These are phyloP conservation scores for Mythimna pallens DNA, from an alignment of 2,888 invertebrate genomes.

Conservation along the genomic window DNA sequence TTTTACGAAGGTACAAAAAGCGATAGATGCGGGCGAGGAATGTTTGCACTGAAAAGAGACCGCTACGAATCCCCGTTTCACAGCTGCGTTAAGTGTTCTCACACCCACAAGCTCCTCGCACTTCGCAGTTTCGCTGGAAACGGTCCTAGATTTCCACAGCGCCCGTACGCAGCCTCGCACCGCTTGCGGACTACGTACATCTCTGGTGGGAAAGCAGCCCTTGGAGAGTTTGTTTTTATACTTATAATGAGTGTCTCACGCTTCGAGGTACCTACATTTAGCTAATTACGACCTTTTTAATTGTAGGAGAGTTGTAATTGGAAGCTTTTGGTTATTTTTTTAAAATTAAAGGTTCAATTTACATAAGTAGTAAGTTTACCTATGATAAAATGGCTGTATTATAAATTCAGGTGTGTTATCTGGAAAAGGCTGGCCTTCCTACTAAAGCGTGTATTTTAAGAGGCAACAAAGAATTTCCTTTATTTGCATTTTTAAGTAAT, in stretches of 20 bases:
- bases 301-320: slow-evolving; percentile 42
- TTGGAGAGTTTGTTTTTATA: slow-evolving; percentile 52
- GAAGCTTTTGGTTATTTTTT: slow-evolving; percentile 24
- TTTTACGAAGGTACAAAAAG: too few relatives aligned
- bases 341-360: slow-evolving; percentile 11
- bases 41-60: too few relatives aligned
- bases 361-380: not conserved
- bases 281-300: slow-evolving; percentile 49
- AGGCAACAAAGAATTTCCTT: not conserved
- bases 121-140: too few relatives aligned
- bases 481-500: not conserved
- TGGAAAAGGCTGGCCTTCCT: not conserved
- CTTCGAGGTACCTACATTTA: slow-evolving; percentile 33
- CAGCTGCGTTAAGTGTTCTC: too few relatives aligned
- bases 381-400: not conserved
- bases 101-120: too few relatives aligned
- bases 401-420: too few relatives aligned
- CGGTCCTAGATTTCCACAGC: too few relatives aligned
- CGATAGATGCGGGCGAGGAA: too few relatives aligned
- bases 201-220: not conserved
- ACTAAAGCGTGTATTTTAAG: not conserved
- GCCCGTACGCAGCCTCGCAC: too few relatives aligned
- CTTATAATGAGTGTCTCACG: slow-evolving; percentile 41
- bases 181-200: not conserved
- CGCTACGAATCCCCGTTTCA: too few relatives aligned